Evolutionary conservation across 2,113 vertebrate genomes (phyloP).

Genomic region (Chrysemys picta): DNA sequence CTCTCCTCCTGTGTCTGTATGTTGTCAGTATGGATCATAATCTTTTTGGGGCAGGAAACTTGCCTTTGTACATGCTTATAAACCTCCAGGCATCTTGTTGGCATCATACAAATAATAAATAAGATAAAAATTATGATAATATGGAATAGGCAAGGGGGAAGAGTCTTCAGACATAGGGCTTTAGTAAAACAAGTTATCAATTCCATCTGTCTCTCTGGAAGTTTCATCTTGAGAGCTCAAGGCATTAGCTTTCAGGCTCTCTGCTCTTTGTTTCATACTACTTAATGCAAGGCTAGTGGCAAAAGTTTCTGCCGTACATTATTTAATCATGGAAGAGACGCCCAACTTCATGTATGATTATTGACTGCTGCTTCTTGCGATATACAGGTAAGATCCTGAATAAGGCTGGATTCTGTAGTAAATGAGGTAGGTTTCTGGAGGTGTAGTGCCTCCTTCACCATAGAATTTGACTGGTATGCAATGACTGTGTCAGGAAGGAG

Average conservation of each 20-base stretch:
- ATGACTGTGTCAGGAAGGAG: too few relatives aligned
- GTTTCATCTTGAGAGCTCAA: background rate
- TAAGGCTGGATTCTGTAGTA: background rate
- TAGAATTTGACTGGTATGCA: too few relatives aligned
- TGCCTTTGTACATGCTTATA: background rate
- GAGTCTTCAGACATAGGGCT: rapidly evolving
- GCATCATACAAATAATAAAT: background rate
- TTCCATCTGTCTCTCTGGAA: background rate
- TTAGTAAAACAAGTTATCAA: background rate
- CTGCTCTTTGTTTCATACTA: background rate
- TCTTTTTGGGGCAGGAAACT: background rate
- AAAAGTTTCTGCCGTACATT: background rate
- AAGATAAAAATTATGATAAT: background rate
- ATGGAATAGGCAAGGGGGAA: background rate
- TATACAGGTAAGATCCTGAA: background rate
- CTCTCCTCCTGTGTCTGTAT: background rate
- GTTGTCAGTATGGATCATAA: background rate
- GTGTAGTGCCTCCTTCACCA: background rate
- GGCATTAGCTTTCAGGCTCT: background rate
- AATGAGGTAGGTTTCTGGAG: background rate
- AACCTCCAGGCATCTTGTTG: background rate
- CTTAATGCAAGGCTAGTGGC: background rate
- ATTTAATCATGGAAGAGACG: background rate
- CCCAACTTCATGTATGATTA: background rate
- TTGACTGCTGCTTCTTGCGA: background rate